Base-by-base conservation (phyloP, 2,797 vertebrate genomes). In the Pogonophryne albipinna region DNA sequence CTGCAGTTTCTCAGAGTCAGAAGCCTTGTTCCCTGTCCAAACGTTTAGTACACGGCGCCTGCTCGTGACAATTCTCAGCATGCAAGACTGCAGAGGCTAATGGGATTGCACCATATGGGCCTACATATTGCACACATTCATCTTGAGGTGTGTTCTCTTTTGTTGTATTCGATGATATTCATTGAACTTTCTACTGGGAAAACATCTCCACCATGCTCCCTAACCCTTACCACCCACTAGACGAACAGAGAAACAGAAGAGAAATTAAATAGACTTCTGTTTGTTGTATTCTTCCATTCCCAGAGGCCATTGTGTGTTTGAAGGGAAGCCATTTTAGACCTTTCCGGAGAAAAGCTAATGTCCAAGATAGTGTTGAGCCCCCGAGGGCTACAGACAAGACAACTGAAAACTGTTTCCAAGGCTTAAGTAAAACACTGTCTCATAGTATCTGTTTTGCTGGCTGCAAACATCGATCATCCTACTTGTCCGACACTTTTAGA, bases 391-490 rank as follows among this genome's bases (percentile, higher is more conserved):
- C 70, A 83, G 76, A 72, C 82, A 85, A 85, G 79, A 88, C 59
- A 85, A 62, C 86, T 85, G 72, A 90, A 83, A 80, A 83, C 78
- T 82, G 80, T 78, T 90, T 90, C 85, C 70, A 56, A 85, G 77
- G 83, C 85, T 92, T 80, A 89, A 88, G 80, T 88, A 85, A 93
- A 90, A 91, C 79, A 80, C 63, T 47, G 73, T 91, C 85, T 87
- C 86, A 91, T 89, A 84, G 84, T 78, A 78, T 71, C 66, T 82
- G 64, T 87, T 87, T 85, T 67, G 78, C 69, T 69, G 59, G 60
- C 71, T 86, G 84, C 86, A 90, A 88, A 90, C 89, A 94, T 92
- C 81, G 86, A 93, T 93, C 85, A 88, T 85, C 74, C 85, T 72
- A 82, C 81, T 83, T 70, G 84, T 89, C 72, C 72, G 16, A 90